Base-by-base conservation (phyloP, 2,113 vertebrate species). In the Ibidorhyncha struthersii region DNA sequence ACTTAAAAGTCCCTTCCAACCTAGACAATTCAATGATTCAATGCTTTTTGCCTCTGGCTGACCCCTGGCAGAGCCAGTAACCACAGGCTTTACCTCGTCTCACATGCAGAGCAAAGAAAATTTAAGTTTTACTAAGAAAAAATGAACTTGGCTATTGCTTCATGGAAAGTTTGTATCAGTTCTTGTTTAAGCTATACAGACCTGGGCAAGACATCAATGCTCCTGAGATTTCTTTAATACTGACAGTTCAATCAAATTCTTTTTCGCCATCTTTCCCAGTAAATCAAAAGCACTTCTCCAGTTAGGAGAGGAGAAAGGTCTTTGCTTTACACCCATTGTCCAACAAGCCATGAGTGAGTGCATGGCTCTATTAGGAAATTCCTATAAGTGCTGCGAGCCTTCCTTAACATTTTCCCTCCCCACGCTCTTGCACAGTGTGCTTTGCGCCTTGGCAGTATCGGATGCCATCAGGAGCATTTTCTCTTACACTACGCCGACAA, bases 111-210 rank as follows among this genome's bases (percentile, higher is more conserved):
- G 13, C 7, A 45, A 87, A 83, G 9, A 8, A 36, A 69, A 83
- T 4, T 45, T 40, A 40, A 58, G 3, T 56, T 88, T 61, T 78
- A 47, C 34, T 32, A 20, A 62, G 38, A 58, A 30, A 52, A 8
- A 4, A 23, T 52, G 23, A 72, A 18, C 40, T 73, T 34, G 29
- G 26, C 36, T 38, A 10, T 62, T 0, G 1, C 21, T 23, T 72
- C 25, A 12, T 2, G 8, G 0, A 0, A 53, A 58, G n/a, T 50
- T 90, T 77, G 2, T 49, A 12, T 43, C 29, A 20, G 6, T 6
- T 78, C 40, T 61, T 63, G 16, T 70, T 50, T 50, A 27, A 65
- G 21, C 12, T 72, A 2, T 25, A 74, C 27, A 78, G 45, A 55
- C 36, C 47, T 22, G 14, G 19, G 22, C 6, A 69, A 88, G 43